Conservation (phyloP, 2,888 invertebrate species). For the Chelonus formosanus region DNA sequence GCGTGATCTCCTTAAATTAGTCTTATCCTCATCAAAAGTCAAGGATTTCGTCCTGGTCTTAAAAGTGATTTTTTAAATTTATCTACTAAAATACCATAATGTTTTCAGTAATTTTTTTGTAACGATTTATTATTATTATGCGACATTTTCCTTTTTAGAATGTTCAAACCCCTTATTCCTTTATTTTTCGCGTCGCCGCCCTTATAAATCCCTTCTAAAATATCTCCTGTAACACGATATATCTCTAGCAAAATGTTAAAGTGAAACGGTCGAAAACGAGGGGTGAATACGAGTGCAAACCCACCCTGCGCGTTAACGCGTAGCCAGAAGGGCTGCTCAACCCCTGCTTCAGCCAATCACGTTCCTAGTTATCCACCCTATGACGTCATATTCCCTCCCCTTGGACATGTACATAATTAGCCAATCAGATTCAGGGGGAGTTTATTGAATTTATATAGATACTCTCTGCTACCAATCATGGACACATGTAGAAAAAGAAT, state of each 20-base stretch:
- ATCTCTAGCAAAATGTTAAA: conserved; percentile 32
- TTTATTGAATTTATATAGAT: conserved; percentile 1
- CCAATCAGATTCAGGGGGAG: conserved; percentile 52
- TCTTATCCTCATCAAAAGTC: conserved; percentile 44
- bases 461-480: neutral
- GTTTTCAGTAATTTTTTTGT: conserved; percentile 23
- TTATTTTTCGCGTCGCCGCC: conserved; percentile 21
- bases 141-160: neutral
- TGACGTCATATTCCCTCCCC: conserved; percentile 50
- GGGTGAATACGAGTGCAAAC: conserved; percentile 38
- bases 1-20: conserved; percentile 63
- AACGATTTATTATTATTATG: neutral
- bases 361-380: conserved; percentile 52
- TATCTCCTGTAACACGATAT: conserved; percentile 37
- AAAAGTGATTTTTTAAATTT: neutral
- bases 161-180: neutral
- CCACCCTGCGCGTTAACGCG: conserved; percentile 37
- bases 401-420: conserved; percentile 50
- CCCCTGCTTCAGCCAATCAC: conserved; percentile 52
- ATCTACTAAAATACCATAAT: neutral
- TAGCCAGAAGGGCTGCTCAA: conserved; percentile 39
- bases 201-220: conserved; percentile 28
- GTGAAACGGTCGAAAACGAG: conserved; percentile 24
- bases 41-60: conserved; percentile 16
- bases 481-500: too few relatives aligned